Conservation (phyloP, 2,113 vertebrate genomes). For the Steatornis caripensis region DNA sequence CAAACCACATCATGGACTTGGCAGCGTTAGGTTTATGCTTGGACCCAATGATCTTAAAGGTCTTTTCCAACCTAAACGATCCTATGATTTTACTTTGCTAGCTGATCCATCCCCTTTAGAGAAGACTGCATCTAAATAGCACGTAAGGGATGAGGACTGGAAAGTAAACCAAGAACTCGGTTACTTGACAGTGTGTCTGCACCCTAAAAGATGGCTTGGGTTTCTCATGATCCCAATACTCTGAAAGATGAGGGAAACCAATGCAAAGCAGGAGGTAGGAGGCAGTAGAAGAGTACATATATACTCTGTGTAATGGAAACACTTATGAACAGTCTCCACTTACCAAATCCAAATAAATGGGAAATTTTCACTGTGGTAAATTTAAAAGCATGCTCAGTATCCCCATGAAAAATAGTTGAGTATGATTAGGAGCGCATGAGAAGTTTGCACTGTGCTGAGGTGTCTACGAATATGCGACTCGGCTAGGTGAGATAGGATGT, state of each 20-base stretch:
- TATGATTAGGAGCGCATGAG: background rate
- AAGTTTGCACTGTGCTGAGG: background rate
- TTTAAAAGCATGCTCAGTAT: background rate
- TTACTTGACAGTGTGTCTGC: background rate
- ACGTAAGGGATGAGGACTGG: background rate
- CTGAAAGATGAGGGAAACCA: background rate
- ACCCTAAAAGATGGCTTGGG: background rate
- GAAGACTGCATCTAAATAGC: background rate
- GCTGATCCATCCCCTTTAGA: background rate
- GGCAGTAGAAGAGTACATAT: fast-evolving
- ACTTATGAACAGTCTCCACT: background rate
- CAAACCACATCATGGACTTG: too few species aligned
- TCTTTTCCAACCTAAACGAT: background rate
- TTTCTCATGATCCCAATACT: background rate
- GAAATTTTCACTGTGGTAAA: background rate
- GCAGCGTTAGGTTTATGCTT: fast-evolving
- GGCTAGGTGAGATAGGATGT: background rate
- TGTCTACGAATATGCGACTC: background rate
- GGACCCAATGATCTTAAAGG: fast-evolving
- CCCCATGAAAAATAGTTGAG: background rate
- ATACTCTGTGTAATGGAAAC: background rate
- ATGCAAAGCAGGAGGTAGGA: background rate
- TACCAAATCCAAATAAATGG: background rate
- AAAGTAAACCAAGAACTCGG: background rate
- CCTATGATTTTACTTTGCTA: background rate